Evolutionary conservation across 1,140 invertebrate species (phyloP), one percentile per base, ranked within the genome.

Genomic region (Apis dorsata): DNA sequence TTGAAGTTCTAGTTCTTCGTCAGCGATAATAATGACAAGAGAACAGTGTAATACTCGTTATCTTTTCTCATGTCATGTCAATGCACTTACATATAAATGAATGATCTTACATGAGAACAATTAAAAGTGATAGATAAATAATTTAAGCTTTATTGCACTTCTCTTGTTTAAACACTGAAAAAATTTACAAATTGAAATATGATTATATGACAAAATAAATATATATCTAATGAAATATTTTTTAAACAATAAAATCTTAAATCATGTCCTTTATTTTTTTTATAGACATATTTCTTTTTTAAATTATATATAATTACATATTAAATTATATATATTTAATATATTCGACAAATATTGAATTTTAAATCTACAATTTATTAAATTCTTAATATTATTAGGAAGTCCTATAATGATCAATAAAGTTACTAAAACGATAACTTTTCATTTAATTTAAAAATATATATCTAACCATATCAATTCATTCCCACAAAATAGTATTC

Each of bases 31-130:
- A 55, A 73, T n/a, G 49, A 21, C 10, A 21, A 12, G 21, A 60
- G 19, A 8, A 13, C 3, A 17, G 17, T 13, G 57, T 8, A 2
- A 17, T 21, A 19, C 44, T n/a, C n/a, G 17, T 71, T 77, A 55
- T 53, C 62, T 60, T 82, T 68, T 59, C 65, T 34, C 65, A 24
- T 63, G 34, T 53, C n/a, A 49, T 53, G 63, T 69, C 80, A 70
- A 82, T n/a, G 74, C 55, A 53, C 49, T 55, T 28, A 24, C 65
- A 28, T 21, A 49, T 34, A 77, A 82, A 82, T 10, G 65, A 69
- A 53, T 55, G 49, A 28, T 21, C 24, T 77, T 77, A 77, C 44
- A 34, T 21, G 44, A 24, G 12, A 34, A 1, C 44, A 24, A n/a
- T 44, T 55, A 74, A 76, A 76, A 77, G 13, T 15, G 44, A 82